Evolutionary conservation across 23 tunicate genomes (phyloP).

Genomic region (Styela clava): DNA sequence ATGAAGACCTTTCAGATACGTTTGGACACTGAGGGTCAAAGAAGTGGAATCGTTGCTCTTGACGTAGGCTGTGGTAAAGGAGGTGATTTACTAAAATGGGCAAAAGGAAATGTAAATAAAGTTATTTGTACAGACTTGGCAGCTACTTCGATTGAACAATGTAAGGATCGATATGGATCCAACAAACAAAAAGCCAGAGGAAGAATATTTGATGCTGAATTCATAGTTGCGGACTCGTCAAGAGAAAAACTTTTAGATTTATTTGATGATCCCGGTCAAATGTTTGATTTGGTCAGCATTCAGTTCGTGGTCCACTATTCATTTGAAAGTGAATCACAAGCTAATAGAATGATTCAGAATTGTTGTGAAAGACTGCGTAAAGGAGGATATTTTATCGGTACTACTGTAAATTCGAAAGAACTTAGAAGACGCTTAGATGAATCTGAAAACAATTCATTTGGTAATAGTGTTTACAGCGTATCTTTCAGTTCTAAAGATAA

Average conservation of each 20-base stretch:
- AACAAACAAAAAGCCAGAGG: slow-evolving; percentile 33
- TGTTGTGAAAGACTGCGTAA: slow-evolving; percentile 50
- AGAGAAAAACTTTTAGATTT: neutral
- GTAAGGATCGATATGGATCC: slow-evolving; percentile 54
- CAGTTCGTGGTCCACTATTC: slow-evolving; percentile 91
- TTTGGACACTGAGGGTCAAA: slow-evolving; percentile 17
- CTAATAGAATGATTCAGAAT: slow-evolving; percentile 75
- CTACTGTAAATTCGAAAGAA: slow-evolving; percentile 63
- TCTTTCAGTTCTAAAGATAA: slow-evolving; percentile 46
- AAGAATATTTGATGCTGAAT: slow-evolving; percentile 61
- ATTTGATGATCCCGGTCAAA: neutral
- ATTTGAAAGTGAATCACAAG: slow-evolving; percentile 82
- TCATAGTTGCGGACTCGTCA: slow-evolving; percentile 64
- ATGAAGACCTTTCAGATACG: slow-evolving; percentile 43
- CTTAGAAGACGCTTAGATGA: slow-evolving; percentile 35
- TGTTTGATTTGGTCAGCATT: slow-evolving; percentile 67
- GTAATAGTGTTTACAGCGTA: slow-evolving; percentile 78
- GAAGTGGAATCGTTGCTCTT: slow-evolving; percentile 30
- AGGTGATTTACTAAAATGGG: slow-evolving; percentile 92
- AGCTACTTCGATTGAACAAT: slow-evolving; percentile 70
- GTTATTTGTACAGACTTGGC: slow-evolving; percentile 91
- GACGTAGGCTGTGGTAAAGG: slow-evolving; percentile 95
- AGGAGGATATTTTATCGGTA: slow-evolving; percentile 90
- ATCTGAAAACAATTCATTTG: slow-evolving; percentile 34
- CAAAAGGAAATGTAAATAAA: slow-evolving; percentile 68